Evolutionary conservation across 1,140 invertebrate genomes (phyloP).

Genomic region (Drosophila novamexicana): DNA sequence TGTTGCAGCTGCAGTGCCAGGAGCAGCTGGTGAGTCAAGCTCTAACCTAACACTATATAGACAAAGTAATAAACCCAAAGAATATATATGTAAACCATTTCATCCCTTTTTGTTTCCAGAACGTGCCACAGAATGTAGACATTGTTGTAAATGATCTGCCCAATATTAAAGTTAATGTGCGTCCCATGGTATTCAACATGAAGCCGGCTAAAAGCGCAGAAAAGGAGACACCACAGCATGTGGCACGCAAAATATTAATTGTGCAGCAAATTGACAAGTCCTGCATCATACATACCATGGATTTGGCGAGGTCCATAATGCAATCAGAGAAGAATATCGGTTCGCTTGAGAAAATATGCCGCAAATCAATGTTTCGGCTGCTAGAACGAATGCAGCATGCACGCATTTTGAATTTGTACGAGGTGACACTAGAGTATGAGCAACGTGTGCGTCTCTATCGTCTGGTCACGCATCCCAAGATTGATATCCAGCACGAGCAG

Average conservation of each 20-base stretch:
- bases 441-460: constrained; percentile 58
- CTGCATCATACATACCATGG: constrained; percentile 43
- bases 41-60: too few relatives aligned
- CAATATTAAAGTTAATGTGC: constrained; percentile 44
- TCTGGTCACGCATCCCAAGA: constrained; percentile 73
- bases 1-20: constrained; percentile 48
- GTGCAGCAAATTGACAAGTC: constrained; percentile 59
- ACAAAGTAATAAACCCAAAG: too few relatives aligned
- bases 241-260: constrained; percentile 49
- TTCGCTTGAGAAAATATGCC: constrained; percentile 58
- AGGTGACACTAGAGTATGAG: constrained; percentile 56
- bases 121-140: constrained; percentile 26
- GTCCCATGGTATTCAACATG: constrained; percentile 20
- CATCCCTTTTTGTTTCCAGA: constrained; percentile 20
- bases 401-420: constrained; percentile 56
- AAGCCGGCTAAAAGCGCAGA: constrained; percentile 25
- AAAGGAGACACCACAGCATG: constrained; percentile 41
- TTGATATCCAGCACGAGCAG: constrained; percentile 55
- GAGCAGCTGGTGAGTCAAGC: constrained; percentile 60
- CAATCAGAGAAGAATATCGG: constrained; percentile 45
- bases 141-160: constrained; percentile 51
- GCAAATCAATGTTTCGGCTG: constrained; percentile 66
- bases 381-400: constrained; percentile 47
- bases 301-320: constrained; percentile 35
- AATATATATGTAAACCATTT: too few relatives aligned